phyloP scores from a whole-genome alignment of 2,113 vertebrate species.

The Ornithorhynchus anatinus region DNA sequence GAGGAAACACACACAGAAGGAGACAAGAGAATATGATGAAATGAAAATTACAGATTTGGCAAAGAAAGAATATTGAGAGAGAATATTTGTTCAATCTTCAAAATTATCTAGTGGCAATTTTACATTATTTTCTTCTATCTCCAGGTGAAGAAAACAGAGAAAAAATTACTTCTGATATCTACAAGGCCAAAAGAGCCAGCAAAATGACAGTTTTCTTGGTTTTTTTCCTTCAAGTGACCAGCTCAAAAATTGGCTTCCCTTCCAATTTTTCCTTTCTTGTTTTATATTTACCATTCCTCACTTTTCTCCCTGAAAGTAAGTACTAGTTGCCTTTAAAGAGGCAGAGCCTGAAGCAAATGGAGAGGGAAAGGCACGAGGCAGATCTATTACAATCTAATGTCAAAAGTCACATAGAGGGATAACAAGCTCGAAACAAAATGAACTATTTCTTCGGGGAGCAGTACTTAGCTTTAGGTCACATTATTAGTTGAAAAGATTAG shows the following conservation, averaged over 20 bases:
- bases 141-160: too few species aligned
- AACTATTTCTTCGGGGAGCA: conserved; percentile 24
- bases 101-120: too few species aligned
- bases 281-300: not conserved
- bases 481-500: conserved; percentile 47
- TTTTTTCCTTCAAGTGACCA: not conserved
- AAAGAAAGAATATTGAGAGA: too few species aligned
- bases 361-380: not conserved
- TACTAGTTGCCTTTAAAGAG: not conserved
- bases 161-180: too few species aligned
- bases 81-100: too few species aligned
- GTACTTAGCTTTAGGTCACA: conserved; percentile 36
- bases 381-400: not conserved
- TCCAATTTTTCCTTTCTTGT: not conserved
- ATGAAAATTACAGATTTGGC: too few species aligned
- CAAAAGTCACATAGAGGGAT: not conserved
- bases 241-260: not conserved
- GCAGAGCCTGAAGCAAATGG: not conserved
- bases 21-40: too few species aligned
- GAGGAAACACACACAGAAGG: too few species aligned
- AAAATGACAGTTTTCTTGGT: too few species aligned
- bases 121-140: too few species aligned
- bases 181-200: too few species aligned
- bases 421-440: conserved; percentile 10
- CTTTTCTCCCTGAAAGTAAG: not conserved